Evolutionary conservation across 2,888 invertebrate genomes (phyloP).

Genomic region (Agrotis puta): DNA sequence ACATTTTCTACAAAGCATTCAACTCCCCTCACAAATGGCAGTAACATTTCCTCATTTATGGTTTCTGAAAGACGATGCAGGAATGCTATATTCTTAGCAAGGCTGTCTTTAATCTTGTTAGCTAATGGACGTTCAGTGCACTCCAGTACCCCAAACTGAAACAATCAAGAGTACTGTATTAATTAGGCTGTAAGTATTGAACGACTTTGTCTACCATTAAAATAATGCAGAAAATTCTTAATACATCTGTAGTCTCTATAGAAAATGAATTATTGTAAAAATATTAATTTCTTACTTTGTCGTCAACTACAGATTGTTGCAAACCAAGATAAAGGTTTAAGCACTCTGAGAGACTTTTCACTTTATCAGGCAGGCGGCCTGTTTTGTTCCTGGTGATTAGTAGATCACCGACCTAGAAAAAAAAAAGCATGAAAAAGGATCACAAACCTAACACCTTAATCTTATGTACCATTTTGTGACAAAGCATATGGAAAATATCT

Average conservation of each 20-base stretch:
- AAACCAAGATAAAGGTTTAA: constrained; percentile 85
- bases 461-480: not conserved
- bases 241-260: not conserved
- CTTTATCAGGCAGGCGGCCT: constrained; percentile 79
- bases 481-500: not conserved
- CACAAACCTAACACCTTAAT: too few species aligned
- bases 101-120: constrained; percentile 81
- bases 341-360: constrained; percentile 84
- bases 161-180: constrained; percentile 47
- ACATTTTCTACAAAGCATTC: constrained; percentile 86
- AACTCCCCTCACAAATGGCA: constrained; percentile 86
- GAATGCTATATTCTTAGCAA: constrained; percentile 86
- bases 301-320: constrained; percentile 80
- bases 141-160: constrained; percentile 86
- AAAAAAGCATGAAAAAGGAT: not conserved
- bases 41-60: constrained; percentile 85
- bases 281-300: constrained; percentile 76
- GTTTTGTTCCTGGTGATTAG: constrained; percentile 85
- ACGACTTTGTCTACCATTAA: not conserved
- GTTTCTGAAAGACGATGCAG: constrained; percentile 86
- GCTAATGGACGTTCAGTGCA: constrained; percentile 86
- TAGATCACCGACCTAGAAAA: constrained; percentile 87
- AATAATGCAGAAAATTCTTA: not conserved
- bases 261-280: not conserved
- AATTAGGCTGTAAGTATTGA: not conserved